A percentile compares a stretch with the other conserved stretches of the same genome.
Conservation (phyloP, 64 coral and sea anemone species). For the Acropora yongei region DNA sequence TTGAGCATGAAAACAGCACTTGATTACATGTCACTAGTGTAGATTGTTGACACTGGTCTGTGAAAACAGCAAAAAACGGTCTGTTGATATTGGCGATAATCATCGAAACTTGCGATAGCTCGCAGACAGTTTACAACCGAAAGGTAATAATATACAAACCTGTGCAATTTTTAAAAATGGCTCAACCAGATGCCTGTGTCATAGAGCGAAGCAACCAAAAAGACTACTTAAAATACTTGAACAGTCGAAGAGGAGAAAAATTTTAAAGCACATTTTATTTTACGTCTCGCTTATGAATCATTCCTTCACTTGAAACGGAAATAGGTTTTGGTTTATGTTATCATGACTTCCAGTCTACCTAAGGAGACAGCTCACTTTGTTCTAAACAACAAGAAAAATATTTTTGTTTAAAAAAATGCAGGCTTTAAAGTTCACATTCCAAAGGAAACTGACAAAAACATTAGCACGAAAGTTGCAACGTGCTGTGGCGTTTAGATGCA, state of each 20-base stretch:
- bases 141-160: not conserved
- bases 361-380: not conserved
- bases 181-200: not conserved
- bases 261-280: not conserved
- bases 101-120: not conserved
- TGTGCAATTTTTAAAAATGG: not conserved
- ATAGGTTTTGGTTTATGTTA: not conserved
- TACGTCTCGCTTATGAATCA: not conserved
- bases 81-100: not conserved
- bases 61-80: not conserved
- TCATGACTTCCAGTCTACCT: not conserved
- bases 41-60: too few species aligned
- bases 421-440: not conserved
- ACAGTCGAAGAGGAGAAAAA: not conserved
- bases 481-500: not conserved
- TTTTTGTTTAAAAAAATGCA: not conserved
- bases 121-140: not conserved
- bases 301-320: conserved; percentile 28
- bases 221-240: not conserved
- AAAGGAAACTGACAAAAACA: not conserved
- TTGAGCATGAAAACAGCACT: not conserved
- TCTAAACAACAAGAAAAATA: not conserved
- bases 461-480: not conserved
- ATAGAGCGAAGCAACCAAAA: not conserved
- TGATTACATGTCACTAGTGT: too few species aligned